Conservation (phyloP, 2,888 invertebrate species). For the Kuschelorhynchus macadamiae region DNA sequence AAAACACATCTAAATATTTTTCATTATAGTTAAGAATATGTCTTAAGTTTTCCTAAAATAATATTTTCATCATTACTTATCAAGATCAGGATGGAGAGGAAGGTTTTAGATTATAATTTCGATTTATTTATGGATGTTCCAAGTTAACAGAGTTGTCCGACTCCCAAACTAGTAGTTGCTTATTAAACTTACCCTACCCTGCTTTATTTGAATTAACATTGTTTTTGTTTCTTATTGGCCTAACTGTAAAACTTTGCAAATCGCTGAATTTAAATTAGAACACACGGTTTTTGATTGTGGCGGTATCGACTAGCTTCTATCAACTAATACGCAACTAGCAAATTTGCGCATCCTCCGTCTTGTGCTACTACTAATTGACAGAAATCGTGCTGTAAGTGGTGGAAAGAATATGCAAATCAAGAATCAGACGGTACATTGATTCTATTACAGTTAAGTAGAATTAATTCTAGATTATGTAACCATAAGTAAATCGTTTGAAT, state of each 20-base stretch:
- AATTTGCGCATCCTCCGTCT: slow-evolving; percentile 18
- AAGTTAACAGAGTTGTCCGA: background rate
- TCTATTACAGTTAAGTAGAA: background rate
- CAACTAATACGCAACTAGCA: slow-evolving; percentile 24
- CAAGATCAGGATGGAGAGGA: too few relatives aligned
- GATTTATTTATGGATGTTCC: too few relatives aligned
- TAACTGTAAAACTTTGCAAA: slow-evolving; percentile 38
- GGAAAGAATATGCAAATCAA: background rate
- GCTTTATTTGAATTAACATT: slow-evolving; percentile 13
- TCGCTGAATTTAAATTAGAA: slow-evolving; percentile 43
- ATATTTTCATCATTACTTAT: too few relatives aligned
- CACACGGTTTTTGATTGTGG: slow-evolving; percentile 74
- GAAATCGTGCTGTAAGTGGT: too few relatives aligned
- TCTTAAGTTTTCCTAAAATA: too few relatives aligned
- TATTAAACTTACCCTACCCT: slow-evolving; percentile 1
- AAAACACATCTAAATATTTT: too few relatives aligned
- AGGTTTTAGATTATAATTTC: too few relatives aligned
- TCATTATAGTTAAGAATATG: too few relatives aligned
- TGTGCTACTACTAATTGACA: slow-evolving; percentile 11
- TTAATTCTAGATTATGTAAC: background rate
- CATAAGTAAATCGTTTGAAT: background rate
- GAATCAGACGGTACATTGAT: background rate
- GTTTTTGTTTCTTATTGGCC: background rate
- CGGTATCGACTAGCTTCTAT: slow-evolving; percentile 68
- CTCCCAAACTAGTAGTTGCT: slow-evolving; percentile 1